Evolutionary conservation across 2,888 invertebrate species (phyloP), one percentile per base, ranked within the genome.

Genomic region (Drosophila paranaensis): DNA sequence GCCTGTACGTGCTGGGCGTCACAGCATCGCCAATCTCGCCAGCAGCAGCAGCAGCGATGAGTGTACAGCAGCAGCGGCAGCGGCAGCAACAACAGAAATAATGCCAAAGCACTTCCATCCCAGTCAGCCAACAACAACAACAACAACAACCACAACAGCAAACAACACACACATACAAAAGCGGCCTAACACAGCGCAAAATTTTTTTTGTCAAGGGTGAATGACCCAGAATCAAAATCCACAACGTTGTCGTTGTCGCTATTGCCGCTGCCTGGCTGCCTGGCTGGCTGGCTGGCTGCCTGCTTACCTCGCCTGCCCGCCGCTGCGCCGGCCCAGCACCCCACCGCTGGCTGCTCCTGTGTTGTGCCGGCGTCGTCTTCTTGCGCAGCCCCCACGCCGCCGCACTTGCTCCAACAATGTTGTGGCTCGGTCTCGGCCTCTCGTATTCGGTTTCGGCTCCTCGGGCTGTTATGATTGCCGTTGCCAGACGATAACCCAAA

Each of bases 171-270:
- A 71, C 70, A 75, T 56, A 72, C 85, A 84, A 78, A 87, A 71
- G 82, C 84, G 82, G 89, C 88, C 88, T 82, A 89, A 90, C 88
- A 82, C 88, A 80, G 88, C 71, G 85, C 77, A 79, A 88, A 88
- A 51, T 77, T 73, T 77, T 86, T 90, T 90, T 90, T 85, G 84
- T 88, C 77, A 88, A 89, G 91, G 91, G 91, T 91, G 91, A 91
- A 91, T 91, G 91, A 91, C 91, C 91, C 90, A 91, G 84, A 91
- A 90, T 91, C 84, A 87, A 89, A 84, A 89, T 82, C 79, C 89
- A 89, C 88, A 89, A 71, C 78, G 80, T 76, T 74, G 85, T 89
- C 82, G 77, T 50, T 69, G 71, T 57, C 53, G 85, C 50, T 66
- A 68, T 61, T 42, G 80, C 62, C 40, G 53, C 54, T 61, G 58